These are phyloP conservation scores for Psittacula derbiana DNA, from an alignment of 2,797 vertebrate species.

Conservation along the genomic window DNA sequence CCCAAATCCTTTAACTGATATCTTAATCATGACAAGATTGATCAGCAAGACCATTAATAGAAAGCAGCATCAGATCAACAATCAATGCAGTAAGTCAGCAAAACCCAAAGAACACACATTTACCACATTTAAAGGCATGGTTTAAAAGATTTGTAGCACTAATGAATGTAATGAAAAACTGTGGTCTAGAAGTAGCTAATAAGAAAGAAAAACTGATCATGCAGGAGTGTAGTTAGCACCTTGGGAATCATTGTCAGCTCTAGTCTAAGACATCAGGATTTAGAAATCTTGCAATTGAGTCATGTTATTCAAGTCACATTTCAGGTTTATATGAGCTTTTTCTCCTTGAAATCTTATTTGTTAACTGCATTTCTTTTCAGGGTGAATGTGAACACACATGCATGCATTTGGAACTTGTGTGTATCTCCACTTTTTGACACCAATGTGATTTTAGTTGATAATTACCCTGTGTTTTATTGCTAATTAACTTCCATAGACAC, in stretches of 20 bases:
- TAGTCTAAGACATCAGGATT: background rate
- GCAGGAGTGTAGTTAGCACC: background rate
- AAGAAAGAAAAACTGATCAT: background rate
- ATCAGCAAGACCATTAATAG: background rate
- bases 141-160: background rate
- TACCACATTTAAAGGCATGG: background rate
- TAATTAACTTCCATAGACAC: background rate
- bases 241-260: background rate
- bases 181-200: background rate
- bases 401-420: background rate
- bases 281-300: background rate
- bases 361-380: background rate
- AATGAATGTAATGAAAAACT: background rate
- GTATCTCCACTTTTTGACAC: background rate
- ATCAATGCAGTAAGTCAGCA: background rate
- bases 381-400: background rate
- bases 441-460: background rate
- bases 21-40: background rate
- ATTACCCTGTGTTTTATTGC: background rate
- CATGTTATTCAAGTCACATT: background rate
- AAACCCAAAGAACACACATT: background rate
- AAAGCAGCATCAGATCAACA: background rate
- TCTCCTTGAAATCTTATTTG: background rate
- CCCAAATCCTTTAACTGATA: background rate
- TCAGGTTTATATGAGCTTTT: background rate